Percentiles rank a stretch among this genome's conserved stretches.
phyloP scores from a whole-genome alignment of 1,140 invertebrate genomes.

The Procambarus virginalis region DNA sequence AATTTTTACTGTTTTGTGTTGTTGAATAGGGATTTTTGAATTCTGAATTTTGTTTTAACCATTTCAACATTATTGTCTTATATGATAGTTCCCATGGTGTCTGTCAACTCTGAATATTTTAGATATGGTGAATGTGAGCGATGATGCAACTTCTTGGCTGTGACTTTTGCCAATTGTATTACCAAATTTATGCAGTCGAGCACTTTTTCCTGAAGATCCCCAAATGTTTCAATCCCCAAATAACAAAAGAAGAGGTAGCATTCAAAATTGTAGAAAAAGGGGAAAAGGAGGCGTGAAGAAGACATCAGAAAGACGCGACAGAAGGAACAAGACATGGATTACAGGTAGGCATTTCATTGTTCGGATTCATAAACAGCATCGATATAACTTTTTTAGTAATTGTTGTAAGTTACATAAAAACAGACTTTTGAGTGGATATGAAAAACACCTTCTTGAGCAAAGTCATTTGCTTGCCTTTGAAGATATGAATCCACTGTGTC shows the following conservation, averaged over 20 bases:
- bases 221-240: not conserved
- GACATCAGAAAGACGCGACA: slow-evolving; percentile 20
- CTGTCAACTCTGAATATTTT: not conserved
- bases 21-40: not conserved
- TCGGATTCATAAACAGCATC: no score
- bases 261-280: slow-evolving; percentile 47
- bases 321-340: slow-evolving; percentile 22
- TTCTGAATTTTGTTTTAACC: not conserved
- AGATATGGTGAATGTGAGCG: slow-evolving; percentile 38
- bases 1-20: no score
- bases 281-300: slow-evolving; percentile 15
- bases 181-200: slow-evolving; percentile 34
- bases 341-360: not conserved
- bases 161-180: slow-evolving; percentile 32
- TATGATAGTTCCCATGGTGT: no score
- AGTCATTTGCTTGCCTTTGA: no score
- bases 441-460: no score
- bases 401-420: no score
- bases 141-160: slow-evolving; percentile 42
- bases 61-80: no score
- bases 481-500: no score
- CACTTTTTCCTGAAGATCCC: slow-evolving; percentile 12
- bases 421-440: no score
- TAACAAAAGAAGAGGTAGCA: slow-evolving; percentile 27
- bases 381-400: no score